phyloP scores from a whole-genome alignment of 2,113 vertebrate genomes.

The Zosterops lateralis region DNA sequence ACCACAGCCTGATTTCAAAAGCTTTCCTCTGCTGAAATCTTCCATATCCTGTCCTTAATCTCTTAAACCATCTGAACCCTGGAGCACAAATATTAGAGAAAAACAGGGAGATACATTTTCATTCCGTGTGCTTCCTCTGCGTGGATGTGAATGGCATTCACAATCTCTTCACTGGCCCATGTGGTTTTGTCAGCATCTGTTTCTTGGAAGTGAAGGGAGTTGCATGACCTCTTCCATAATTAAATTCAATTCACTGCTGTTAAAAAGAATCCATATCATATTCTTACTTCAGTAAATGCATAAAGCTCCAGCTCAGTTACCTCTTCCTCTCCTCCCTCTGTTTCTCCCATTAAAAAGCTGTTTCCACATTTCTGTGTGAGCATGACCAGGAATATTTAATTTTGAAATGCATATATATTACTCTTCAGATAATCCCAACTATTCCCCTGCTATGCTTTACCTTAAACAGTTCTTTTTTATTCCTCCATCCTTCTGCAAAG shows the following conservation, averaged over 20 bases:
- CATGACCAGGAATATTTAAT: neutral
- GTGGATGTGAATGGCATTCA: neutral
- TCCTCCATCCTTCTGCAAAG: neutral
- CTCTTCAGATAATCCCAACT: neutral
- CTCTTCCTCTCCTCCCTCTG: neutral
- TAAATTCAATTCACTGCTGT: neutral
- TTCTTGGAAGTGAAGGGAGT: neutral
- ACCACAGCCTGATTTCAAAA: neutral
- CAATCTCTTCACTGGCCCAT: neutral
- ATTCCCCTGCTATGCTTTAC: neutral
- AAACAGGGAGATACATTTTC: slow-evolving; percentile 3
- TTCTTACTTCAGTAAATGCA: neutral
- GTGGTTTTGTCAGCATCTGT: neutral
- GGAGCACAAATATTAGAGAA: slow-evolving; percentile 1
- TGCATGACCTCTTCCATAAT: neutral
- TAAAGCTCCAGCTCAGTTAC: neutral
- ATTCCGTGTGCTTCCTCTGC: neutral
- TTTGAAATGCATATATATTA: neutral
- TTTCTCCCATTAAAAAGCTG: neutral
- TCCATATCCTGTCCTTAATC: slow-evolving; percentile 50
- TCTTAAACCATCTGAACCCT: neutral
- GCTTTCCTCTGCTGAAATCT: slow-evolving; percentile 1
- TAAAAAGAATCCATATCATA: neutral
- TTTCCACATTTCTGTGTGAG: neutral
- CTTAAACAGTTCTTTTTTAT: neutral